Evolutionary conservation across 2,797 vertebrate species (phyloP).

Genomic region (Sebastes nivosus): DNA sequence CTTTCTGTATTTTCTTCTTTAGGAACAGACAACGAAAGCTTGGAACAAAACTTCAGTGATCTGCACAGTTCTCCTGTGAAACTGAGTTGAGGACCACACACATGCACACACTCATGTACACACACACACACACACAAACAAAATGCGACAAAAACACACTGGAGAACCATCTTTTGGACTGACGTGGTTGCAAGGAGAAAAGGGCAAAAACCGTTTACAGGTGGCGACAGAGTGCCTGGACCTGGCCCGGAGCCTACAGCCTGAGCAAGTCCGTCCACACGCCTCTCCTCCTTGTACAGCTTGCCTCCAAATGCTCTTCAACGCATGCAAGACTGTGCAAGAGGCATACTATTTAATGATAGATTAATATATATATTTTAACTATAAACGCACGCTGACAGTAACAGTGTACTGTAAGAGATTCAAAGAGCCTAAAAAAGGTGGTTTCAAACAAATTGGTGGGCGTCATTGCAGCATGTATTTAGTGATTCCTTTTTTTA

Average conservation of each 20-base stretch:
- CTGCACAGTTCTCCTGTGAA: constrained; percentile 60
- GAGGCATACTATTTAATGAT: constrained; percentile 87
- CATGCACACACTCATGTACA: constrained; percentile 6
- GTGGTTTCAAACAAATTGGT: constrained; percentile 65
- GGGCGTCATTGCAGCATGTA: constrained; percentile 81
- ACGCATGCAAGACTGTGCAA: constrained; percentile 91
- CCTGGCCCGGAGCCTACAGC: constrained; percentile 70
- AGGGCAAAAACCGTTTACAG: constrained; percentile 78
- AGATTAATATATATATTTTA: constrained; percentile 87
- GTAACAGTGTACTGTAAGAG: constrained; percentile 75
- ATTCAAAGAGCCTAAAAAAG: constrained; percentile 53
- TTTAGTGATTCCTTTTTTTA: constrained; percentile 77
- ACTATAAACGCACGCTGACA: constrained; percentile 83
- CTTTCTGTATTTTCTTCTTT: background rate
- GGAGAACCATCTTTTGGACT: constrained; percentile 81
- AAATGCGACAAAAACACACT: constrained; percentile 72
- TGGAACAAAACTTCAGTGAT: constrained; percentile 98
- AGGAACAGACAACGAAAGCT: constrained; percentile 99
- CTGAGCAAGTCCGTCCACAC: constrained; percentile 80
- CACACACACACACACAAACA: constrained; percentile 14
- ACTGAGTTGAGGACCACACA: constrained; percentile 57
- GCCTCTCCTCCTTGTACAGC: constrained; percentile 85
- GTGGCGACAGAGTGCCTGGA: constrained; percentile 82
- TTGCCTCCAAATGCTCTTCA: constrained; percentile 85
- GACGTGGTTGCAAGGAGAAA: constrained; percentile 71